phyloP scores from a whole-genome alignment of 2,113 vertebrate genomes.

The Pteropus alecto region DNA sequence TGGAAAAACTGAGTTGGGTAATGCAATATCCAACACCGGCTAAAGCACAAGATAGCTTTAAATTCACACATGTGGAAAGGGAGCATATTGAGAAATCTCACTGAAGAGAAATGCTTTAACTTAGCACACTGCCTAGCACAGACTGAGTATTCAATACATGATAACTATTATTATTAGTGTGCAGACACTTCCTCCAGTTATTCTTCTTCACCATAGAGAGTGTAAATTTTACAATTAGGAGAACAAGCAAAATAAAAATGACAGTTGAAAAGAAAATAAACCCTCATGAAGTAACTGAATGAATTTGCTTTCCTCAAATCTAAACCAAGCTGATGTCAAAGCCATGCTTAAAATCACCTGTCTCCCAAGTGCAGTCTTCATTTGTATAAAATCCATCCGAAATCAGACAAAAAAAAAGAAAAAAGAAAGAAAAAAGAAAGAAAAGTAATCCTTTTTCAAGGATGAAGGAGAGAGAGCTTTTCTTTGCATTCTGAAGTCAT shows the following conservation, averaged over 20 bases:
- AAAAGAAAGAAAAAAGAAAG: constrained; percentile 70
- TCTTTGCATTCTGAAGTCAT: constrained; percentile 82
- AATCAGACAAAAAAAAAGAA: constrained; percentile 76
- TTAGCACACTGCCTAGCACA: background rate
- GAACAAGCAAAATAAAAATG: background rate
- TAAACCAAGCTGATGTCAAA: constrained; percentile 73
- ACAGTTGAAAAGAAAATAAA: background rate
- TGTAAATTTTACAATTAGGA: background rate
- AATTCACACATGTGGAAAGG: background rate
- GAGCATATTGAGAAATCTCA: background rate
- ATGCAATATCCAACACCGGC: background rate
- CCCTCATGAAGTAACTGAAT: constrained; percentile 30
- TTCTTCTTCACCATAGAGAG: background rate
- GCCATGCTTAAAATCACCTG: constrained; percentile 79
- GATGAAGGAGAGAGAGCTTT: constrained; percentile 77
- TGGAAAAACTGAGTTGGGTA: background rate
- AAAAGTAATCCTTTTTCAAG: constrained; percentile 80
- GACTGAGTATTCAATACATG: background rate
- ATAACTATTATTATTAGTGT: background rate
- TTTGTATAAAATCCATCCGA: constrained; percentile 80
- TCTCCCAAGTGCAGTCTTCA: constrained; percentile 82
- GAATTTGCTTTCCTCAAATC: constrained; percentile 38
- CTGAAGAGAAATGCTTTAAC: background rate
- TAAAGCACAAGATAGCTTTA: background rate
- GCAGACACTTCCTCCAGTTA: background rate